Evolutionary conservation across 2,113 vertebrate genomes (phyloP).

Genomic region (Gambusia holbrooki): DNA sequence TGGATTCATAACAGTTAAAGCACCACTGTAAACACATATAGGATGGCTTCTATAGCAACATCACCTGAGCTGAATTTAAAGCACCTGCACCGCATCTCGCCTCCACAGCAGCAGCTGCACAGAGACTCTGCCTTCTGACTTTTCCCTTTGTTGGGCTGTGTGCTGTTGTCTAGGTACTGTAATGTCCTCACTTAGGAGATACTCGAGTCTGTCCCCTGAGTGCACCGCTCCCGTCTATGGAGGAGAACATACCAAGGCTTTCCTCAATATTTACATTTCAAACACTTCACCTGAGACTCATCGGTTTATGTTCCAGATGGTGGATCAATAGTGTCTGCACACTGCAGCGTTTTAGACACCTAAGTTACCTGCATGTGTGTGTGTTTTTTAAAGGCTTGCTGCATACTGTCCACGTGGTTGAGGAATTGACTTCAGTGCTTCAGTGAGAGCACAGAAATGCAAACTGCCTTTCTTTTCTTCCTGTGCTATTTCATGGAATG

Average conservation of each 20-base stretch:
- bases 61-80: constrained; percentile 30
- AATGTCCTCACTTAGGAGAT: constrained; percentile 16
- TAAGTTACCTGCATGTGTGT: background rate
- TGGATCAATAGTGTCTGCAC: constrained; percentile 23
- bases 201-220: constrained; percentile 35
- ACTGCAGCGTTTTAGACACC: constrained; percentile 5
- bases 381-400: background rate
- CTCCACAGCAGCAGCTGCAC: constrained; percentile 18
- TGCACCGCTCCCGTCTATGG: background rate
- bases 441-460: constrained; percentile 1
- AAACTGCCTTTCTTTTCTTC: constrained; percentile 1
- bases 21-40: background rate
- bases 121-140: constrained; percentile 29
- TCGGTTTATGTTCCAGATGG: constrained; percentile 22
- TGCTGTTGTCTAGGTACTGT: constrained; percentile 53
- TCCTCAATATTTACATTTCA: constrained; percentile 54
- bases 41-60: constrained; percentile 6
- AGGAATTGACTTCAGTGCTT: constrained; percentile 12
- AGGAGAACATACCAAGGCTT: constrained; percentile 25
- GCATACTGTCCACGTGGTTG: constrained; percentile 16
- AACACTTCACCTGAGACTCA: constrained; percentile 40
- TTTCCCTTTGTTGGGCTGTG: constrained; percentile 35
- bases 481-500: background rate
- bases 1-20: background rate
- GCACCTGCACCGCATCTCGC: constrained; percentile 13